Conservation (phyloP, 2,797 vertebrate species). For the Paratrypauchen microcephalus region DNA sequence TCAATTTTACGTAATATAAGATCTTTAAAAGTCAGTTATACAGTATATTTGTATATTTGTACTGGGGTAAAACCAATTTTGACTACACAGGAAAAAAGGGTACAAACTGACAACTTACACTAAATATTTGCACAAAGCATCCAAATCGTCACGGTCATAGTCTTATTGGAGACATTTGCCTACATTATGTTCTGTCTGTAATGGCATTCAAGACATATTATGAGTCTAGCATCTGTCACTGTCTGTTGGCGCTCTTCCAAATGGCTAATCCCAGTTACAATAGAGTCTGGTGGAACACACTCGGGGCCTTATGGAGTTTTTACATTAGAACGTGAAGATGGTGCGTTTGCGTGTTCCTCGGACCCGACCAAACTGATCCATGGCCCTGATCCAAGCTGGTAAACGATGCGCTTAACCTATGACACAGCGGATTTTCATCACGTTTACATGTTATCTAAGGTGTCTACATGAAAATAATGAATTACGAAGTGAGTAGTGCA, state of each 20-base stretch:
- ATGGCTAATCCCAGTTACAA: neutral
- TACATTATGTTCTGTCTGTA: neutral
- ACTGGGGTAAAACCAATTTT: too few relatives aligned
- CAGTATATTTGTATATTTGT: too few relatives aligned
- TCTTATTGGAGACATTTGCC: neutral
- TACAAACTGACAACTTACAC: too few relatives aligned
- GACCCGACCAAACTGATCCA: conserved; percentile 54
- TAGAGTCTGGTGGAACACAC: neutral
- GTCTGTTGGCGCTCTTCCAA: neutral
- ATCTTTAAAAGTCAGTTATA: too few relatives aligned
- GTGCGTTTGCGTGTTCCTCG: conserved; percentile 11
- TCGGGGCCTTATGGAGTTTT: conserved; percentile 26
- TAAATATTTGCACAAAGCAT: neutral
- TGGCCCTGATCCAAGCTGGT: conserved; percentile 56
- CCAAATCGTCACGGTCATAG: neutral
- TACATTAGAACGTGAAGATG: conserved; percentile 25
- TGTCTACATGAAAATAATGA: neutral
- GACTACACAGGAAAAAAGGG: too few relatives aligned
- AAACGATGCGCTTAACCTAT: conserved; percentile 54
- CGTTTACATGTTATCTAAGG: neutral
- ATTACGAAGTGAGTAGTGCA: neutral
- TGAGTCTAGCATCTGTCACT: neutral
- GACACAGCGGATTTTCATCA: conserved; percentile 38
- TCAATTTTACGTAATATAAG: too few relatives aligned
- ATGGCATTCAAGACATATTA: neutral